Base-by-base conservation (phyloP, 2,797 vertebrate species). In the Galaxias olidus region DNA sequence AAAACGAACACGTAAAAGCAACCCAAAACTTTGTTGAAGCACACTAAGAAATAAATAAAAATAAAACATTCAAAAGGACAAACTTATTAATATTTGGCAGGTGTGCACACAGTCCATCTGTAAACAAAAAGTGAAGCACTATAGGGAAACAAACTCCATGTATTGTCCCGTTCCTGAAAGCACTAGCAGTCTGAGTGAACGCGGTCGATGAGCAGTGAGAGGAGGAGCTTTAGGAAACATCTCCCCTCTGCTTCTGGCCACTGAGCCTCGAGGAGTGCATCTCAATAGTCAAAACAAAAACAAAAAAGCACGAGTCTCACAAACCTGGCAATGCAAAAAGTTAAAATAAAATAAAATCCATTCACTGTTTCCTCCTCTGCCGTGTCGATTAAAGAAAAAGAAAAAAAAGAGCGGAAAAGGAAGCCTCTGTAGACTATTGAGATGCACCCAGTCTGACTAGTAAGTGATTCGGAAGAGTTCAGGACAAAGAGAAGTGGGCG, bases 51-150 rank as follows among this genome's bases (percentile, higher is more conserved):
- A 64, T 59, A 54, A 56, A 14, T 40, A 17, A 63, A 70, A 64
- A 54, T 41, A 61, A 65, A 68, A 86, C 77, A 84, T 74, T 73
- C 64, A 85, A 18, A 78, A 50, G 7, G 72, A 86, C 77, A 86
- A 82, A 85, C 65, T 74, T 46, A 30, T 30, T 30, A 77, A 74
- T 75, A 85, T 90, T 91, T 91, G 88, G 89, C 88, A 87, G 77
- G 79, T 84, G 72, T 83, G 82, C 85, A 86, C 80, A 82, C 74
- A 9, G 17, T 82, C 76, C 69, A 68, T 85, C 80, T 86, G 86
- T 86, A 90, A 89, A 89, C 84, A 74, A 79, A n/a, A 83, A 77
- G 61, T 58, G 73, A 56, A 79, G 77, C 66, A 73, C 62, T 52
- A 8, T 15, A 67, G 72, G 61, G 45, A 30, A 7, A 10, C 0